Base-by-base conservation (phyloP, 2,888 invertebrate species). In the Antheraea yamamai region DNA sequence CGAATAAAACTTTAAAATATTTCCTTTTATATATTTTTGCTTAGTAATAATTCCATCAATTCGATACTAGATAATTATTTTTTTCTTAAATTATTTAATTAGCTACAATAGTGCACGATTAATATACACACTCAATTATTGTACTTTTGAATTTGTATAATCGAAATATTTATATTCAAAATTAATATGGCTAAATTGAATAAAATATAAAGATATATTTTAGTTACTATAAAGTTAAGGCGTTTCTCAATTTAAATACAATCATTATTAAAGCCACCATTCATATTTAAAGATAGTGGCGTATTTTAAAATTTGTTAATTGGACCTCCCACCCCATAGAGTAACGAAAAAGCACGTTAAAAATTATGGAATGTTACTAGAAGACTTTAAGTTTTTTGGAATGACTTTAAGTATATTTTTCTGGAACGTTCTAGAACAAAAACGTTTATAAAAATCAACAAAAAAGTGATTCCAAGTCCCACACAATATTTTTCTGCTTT, bases 181-280 rank as follows among this genome's bases (percentile, higher is more conserved):
- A 66, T 30, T 66, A 66, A 66, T 66, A 66, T 66, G 64, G 64
- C 64, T 66, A 66, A 30, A 30, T 66, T 30, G 14, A 16, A 66
- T 66, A 12, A 26, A 66, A 16, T 66, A 4, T 61, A n/a, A n/a
- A 20, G n/a, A n/a, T 61, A 61, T 61, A 1, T 23, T 61, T n/a
- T n/a, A 1, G 20, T 55, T 52, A 52, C 12, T 16, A 16, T 18
- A 14, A 4, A 18, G 6, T 55, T 20, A 16, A 4, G 0, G 20
- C 18, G 20, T 55, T 20, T 55, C 20, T 55, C 55, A 3, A 55
- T 55, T 16, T 39, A 39, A 39, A 4, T 39, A 39, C 7, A 39
- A 39, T 35, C 4, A 7, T 39, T 39, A 39, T 39, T 39, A 12
- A 47, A 47, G 2, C 47, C 47, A 47, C 47, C 47, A 47, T 12